phyloP scores from a whole-genome alignment of 1,140 invertebrate species.

The Onthophagus taurus region DNA sequence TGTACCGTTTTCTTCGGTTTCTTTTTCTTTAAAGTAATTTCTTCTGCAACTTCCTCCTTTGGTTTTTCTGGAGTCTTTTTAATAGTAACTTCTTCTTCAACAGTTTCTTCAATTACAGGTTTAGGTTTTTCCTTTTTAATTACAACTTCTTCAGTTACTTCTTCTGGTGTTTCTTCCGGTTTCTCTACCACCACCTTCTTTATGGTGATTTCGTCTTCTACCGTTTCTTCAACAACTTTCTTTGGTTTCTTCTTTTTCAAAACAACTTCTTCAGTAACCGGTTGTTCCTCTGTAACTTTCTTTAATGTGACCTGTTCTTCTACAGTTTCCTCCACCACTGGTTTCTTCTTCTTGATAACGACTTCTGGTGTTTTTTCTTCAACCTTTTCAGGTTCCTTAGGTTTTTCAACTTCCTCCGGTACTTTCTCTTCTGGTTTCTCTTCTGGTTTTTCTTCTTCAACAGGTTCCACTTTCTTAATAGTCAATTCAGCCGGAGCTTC shows the following conservation, averaged over 20 bases:
- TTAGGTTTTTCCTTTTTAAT: conserved; percentile 17
- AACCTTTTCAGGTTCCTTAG: conserved; percentile 34
- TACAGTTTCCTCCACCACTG: conserved; percentile 29
- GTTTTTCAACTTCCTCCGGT: conserved; percentile 23
- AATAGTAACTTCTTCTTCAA: conserved; percentile 19
- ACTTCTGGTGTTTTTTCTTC: conserved; percentile 42
- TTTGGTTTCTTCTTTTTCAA: conserved; percentile 20
- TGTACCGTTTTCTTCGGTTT: conserved; percentile 14
- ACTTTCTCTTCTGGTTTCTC: conserved; percentile 25
- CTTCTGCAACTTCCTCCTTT: conserved; percentile 13
- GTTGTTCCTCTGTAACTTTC: conserved; percentile 22
- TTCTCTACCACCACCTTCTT: conserved; percentile 40
- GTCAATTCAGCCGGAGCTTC: conserved; percentile 52
- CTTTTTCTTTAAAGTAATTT: conserved; percentile 6
- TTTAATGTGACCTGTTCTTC: conserved; percentile 29
- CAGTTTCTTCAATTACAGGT: conserved; percentile 29
- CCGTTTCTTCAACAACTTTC: conserved; percentile 22
- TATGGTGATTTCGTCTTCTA: conserved; percentile 8
- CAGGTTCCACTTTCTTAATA: conserved; percentile 43
- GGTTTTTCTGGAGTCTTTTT: conserved; percentile 31
- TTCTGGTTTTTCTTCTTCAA: conserved; percentile 37
- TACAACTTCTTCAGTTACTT: conserved; percentile 19
- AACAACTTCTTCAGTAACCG: conserved; percentile 14
- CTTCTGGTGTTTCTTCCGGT: conserved; percentile 27
- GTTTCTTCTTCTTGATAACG: conserved; percentile 40